Conservation (phyloP, 2,888 invertebrate species). For the Eutolmus rufibarbis region DNA sequence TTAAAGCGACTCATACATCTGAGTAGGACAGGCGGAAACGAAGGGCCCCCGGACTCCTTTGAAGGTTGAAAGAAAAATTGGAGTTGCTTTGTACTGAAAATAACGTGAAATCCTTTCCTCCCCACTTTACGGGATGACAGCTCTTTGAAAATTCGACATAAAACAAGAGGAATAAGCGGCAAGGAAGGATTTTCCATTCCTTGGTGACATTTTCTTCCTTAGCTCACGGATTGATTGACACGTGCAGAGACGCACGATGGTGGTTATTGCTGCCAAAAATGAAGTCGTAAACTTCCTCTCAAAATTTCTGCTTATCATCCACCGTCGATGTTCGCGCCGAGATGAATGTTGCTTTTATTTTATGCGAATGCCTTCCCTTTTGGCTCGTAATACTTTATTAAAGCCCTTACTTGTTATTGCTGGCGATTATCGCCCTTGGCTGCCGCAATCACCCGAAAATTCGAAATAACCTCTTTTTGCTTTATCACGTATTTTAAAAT, state of each 20-base stretch:
- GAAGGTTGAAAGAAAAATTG: not conserved
- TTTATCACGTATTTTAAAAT: not conserved
- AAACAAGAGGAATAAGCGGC: not conserved
- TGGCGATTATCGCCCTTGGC: not conserved
- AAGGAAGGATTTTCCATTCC: not conserved
- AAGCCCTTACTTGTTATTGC: not conserved
- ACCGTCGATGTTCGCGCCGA: not conserved
- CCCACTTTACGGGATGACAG: slow-evolving; percentile 7
- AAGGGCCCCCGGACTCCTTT: not conserved
- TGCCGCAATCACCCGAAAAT: not conserved
- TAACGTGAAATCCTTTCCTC: not conserved
- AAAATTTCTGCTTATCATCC: not conserved
- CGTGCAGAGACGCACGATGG: not conserved
- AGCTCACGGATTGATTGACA: slow-evolving; percentile 10
- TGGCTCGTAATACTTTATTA: not conserved
- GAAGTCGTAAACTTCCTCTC: slow-evolving; percentile 7
- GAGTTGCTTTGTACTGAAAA: slow-evolving; percentile 6
- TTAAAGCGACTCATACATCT: slow-evolving; percentile 17
- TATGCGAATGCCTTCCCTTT: not conserved
- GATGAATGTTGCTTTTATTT: not conserved
- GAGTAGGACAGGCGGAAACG: not conserved
- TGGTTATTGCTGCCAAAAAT: not conserved
- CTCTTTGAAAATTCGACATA: slow-evolving; percentile 26
- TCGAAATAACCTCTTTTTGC: not conserved
- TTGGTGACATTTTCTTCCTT: not conserved